Conservation (phyloP, 2,888 invertebrate species). For the Pseudococcus longispinus region DNA sequence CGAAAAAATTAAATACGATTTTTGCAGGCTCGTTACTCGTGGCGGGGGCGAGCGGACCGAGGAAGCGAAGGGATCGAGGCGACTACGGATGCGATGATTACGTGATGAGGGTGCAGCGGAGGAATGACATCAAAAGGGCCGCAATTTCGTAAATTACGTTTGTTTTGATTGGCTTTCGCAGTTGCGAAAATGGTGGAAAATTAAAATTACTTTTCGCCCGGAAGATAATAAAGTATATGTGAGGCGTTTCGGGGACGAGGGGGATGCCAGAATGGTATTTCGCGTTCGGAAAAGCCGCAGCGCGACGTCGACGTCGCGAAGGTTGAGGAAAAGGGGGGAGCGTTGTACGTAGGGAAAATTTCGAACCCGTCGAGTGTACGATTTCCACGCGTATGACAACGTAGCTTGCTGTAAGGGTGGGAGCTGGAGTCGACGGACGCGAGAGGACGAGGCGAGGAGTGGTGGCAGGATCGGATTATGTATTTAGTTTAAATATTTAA, state of each 20-base stretch:
- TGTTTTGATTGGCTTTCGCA: conserved; percentile 56
- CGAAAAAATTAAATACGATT: not conserved
- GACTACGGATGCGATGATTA: not conserved
- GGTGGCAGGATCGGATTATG: conserved; percentile 10
- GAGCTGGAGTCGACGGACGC: not conserved
- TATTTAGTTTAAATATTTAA: conserved; percentile 54
- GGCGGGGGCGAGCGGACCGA: not conserved
- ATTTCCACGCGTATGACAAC: not conserved
- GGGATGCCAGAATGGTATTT: not conserved
- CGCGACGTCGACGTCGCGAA: not conserved
- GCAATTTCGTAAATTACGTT: conserved; percentile 56
- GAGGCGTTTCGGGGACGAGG: not conserved
- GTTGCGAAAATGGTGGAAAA: conserved; percentile 55
- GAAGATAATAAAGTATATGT: conserved; percentile 27
- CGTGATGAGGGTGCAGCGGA: not conserved
- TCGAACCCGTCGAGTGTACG: not conserved
- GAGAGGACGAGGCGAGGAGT: not conserved
- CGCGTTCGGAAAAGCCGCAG: not conserved
- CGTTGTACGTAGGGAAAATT: not conserved
- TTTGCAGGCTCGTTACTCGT: not conserved
- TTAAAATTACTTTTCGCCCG: conserved; percentile 54
- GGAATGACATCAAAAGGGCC: conserved; percentile 52
- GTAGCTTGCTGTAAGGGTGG: too few relatives aligned
- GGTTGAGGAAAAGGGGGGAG: not conserved
- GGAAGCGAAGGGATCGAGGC: not conserved